Conservation (phyloP, 1,140 invertebrate species). For the Drosophila pseudoobscura region DNA sequence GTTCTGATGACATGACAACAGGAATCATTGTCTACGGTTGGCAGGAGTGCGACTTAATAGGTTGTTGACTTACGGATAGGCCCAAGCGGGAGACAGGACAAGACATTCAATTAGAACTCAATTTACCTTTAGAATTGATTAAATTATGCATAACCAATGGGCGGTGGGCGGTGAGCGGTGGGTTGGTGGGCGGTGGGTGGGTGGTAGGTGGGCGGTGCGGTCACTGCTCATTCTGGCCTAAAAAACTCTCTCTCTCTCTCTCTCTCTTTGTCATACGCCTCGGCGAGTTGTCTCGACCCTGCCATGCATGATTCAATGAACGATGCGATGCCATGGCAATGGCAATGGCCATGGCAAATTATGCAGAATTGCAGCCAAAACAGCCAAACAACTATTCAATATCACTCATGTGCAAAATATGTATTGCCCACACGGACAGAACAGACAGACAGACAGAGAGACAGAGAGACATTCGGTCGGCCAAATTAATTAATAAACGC, state of each 20-base stretch:
- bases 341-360: conserved; percentile 69
- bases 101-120: conserved; percentile 36
- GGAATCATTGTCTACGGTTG: conserved; percentile 58
- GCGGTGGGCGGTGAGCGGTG: neutral
- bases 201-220: conserved; percentile 14
- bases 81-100: conserved; percentile 9
- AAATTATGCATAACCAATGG: conserved; percentile 32
- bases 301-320: conserved; percentile 54
- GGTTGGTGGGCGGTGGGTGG: conserved; percentile 10
- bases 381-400: conserved; percentile 72
- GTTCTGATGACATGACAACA: conserved; percentile 65
- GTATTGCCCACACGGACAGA: conserved; percentile 61
- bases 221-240: conserved; percentile 6
- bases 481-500: conserved; percentile 81
- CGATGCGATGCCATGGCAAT: conserved; percentile 2
- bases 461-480: conserved; percentile 40
- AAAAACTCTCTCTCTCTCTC: conserved; percentile 11
- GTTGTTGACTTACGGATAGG: conserved; percentile 54
- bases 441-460: conserved; percentile 10
- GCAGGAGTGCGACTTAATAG: conserved; percentile 62
- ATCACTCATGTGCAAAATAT: conserved; percentile 79
- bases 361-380: conserved; percentile 68
- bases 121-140: conserved; percentile 16
- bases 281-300: conserved; percentile 5
- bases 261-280: neutral